A percentile compares a stretch with the other conserved stretches of the same genome.
phyloP scores from a whole-genome alignment of 2,113 vertebrate species.

The Geothlypis trichas region DNA sequence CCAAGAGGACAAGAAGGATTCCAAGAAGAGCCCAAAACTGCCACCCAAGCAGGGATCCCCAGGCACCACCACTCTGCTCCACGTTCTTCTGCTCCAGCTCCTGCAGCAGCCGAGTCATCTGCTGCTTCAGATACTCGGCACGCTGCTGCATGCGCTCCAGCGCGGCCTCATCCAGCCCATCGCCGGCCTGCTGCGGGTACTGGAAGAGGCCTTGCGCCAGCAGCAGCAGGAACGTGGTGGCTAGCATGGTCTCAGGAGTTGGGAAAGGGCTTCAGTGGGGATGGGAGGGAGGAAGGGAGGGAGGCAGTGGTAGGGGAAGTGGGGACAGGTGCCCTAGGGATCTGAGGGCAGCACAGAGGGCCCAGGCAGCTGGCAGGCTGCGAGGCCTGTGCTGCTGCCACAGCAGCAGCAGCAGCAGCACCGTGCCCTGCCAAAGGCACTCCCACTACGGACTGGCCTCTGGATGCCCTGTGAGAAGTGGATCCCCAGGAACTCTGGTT shows the following conservation, averaged over 20 bases:
- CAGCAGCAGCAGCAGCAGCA: neutral
- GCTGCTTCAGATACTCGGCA: neutral
- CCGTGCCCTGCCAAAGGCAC: neutral
- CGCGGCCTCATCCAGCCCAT: neutral
- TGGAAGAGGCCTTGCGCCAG: neutral
- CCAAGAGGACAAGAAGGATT: neutral
- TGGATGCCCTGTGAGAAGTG: neutral
- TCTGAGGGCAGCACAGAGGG: no score
- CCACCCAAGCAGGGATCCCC: no score
- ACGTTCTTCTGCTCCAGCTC: neutral
- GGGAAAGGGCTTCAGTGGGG: no score
- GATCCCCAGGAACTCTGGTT: neutral
- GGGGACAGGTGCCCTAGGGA: no score
- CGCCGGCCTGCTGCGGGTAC: neutral
- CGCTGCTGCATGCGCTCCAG: no score
- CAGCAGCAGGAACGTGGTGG: neutral
- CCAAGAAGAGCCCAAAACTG: neutral
- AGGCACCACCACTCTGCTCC: neutral
- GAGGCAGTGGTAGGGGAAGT: no score
- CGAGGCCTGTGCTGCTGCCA: no score
- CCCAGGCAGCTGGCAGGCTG: no score
- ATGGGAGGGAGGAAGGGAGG: no score
- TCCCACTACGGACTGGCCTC: neutral
- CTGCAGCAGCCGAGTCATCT: neutral
- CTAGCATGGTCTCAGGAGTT: no score